These are phyloP conservation scores for Cryptus armator DNA, from an alignment of 2,888 invertebrate genomes.

Conservation along the genomic window DNA sequence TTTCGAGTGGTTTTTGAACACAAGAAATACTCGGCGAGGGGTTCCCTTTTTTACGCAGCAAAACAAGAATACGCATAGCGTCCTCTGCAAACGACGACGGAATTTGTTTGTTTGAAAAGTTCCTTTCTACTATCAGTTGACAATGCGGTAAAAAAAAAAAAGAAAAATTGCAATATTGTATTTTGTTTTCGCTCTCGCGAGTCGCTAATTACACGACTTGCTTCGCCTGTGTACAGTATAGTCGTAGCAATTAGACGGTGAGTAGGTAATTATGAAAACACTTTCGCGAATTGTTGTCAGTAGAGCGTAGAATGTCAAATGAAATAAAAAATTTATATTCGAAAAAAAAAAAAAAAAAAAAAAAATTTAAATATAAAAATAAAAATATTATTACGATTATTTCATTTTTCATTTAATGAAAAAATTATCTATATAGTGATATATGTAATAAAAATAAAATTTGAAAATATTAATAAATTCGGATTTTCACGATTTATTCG, in stretches of 20 bases:
- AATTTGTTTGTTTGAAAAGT: not conserved
- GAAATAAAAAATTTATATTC: slow-evolving; percentile 47
- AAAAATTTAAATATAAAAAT: too few species aligned
- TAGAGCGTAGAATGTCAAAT: slow-evolving; percentile 87
- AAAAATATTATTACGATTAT: too few species aligned
- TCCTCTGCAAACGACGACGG: not conserved
- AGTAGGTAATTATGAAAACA: slow-evolving; percentile 57
- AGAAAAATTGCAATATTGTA: not conserved
- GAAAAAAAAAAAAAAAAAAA: too few species aligned
- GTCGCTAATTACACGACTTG: not conserved
- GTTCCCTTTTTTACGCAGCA: slow-evolving; percentile 6
- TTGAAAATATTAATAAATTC: too few species aligned
- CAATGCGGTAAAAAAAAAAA: not conserved
- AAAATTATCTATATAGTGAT: too few species aligned
- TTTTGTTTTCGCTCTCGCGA: slow-evolving; percentile 22
- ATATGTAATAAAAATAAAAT: too few species aligned
- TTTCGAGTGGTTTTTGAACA: slow-evolving; percentile 15
- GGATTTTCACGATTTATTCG: too few species aligned
- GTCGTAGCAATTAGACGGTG: slow-evolving; percentile 3
- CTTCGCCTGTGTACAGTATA: not conserved
- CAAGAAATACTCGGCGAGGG: slow-evolving; percentile 1
- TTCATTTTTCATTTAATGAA: too few species aligned
- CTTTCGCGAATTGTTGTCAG: slow-evolving; percentile 67
- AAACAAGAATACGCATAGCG: not conserved
- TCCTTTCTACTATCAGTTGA: not conserved